Conservation (phyloP, 2,797 vertebrate species). For the Cuniculus paca region DNA sequence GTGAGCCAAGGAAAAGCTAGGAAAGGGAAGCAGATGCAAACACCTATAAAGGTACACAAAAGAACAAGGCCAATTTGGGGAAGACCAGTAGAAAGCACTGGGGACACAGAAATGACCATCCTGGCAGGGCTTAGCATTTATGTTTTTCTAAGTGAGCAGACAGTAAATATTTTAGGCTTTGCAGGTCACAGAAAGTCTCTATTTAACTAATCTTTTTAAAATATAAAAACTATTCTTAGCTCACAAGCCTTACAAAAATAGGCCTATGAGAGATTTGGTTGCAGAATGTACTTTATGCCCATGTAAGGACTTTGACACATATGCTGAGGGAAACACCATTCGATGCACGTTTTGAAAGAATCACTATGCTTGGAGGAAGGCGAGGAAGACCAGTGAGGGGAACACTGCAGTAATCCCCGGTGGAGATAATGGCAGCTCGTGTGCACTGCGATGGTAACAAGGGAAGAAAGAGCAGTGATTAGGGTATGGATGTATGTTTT, state of each 20-base stretch:
- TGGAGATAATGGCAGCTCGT: neutral
- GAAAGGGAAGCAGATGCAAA: conserved; percentile 48
- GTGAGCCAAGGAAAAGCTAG: conserved; percentile 5
- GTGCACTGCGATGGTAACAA: neutral
- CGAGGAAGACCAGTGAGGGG: neutral
- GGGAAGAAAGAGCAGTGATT: neutral
- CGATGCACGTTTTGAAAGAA: conserved; percentile 46
- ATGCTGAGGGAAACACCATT: neutral
- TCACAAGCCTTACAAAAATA: conserved; percentile 53
- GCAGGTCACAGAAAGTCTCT: conserved; percentile 1
- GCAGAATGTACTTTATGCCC: neutral
- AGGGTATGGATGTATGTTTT: neutral
- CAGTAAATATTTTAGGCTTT: conserved; percentile 11
- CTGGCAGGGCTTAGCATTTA: neutral
- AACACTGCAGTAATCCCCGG: neutral
- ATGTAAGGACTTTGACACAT: conserved; percentile 19
- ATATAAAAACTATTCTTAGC: conserved; percentile 1
- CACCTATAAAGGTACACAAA: neutral
- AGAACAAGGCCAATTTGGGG: neutral
- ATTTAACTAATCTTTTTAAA: conserved; percentile 34
- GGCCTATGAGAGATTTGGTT: neutral
- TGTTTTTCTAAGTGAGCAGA: conserved; percentile 1
- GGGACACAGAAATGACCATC: neutral
- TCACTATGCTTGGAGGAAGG: neutral
- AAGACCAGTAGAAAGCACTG: neutral